Conservation (phyloP, 2,797 vertebrate species). For the Lutra lutra region DNA sequence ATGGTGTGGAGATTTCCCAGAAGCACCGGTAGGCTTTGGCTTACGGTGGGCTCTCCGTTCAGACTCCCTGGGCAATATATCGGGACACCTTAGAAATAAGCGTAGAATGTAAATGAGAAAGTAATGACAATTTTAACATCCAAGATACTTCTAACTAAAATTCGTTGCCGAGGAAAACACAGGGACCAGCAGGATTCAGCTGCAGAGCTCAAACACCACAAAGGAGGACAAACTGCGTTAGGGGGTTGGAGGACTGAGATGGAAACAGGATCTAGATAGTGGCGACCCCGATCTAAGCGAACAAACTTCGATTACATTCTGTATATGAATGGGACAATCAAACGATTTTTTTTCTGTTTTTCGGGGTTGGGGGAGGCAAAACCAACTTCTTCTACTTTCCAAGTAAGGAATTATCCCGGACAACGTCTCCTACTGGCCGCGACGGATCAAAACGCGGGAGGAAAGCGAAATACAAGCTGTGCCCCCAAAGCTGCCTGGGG, state of each 20-base stretch:
- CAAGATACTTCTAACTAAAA: background rate
- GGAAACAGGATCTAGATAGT: background rate
- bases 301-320: background rate
- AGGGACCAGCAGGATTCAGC: background rate
- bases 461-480: accelerated
- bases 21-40: background rate
- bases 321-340: background rate
- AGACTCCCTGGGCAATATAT: background rate
- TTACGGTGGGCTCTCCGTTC: background rate
- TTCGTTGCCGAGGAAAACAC: background rate
- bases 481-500: background rate
- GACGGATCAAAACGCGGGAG: too few relatives aligned
- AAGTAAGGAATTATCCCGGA: background rate
- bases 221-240: background rate
- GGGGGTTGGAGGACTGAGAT: background rate
- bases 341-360: background rate
- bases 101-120: background rate
- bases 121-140: background rate
- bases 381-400: background rate
- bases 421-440: background rate
- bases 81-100: background rate
- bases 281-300: background rate
- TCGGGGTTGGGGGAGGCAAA: background rate
- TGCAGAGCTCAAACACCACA: background rate
- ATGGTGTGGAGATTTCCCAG: background rate